Evolutionary conservation across 1,140 invertebrate genomes (phyloP), one percentile per base, ranked within the genome.

Genomic region (Drosophila kurseongensis): DNA sequence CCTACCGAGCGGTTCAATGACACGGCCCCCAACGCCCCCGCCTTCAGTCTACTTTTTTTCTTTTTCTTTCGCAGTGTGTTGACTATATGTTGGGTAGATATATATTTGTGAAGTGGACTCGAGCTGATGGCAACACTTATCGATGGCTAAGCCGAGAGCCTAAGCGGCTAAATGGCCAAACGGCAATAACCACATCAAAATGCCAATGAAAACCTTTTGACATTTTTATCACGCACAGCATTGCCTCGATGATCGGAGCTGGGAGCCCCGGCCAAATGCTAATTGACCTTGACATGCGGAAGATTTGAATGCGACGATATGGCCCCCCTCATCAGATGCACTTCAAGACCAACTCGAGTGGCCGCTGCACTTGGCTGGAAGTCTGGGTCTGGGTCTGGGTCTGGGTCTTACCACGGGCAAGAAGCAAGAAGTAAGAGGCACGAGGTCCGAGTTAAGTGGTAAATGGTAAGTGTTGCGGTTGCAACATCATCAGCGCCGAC

Each of bases 241-340:
- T 40, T 40, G 29, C 12, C 65, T 7, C 10, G 16, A 48, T 36
- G 32, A 61, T 69, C 32, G 41, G 10, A 38, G 14, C 40, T 47
- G 23, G 35, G 35, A 65, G 36, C 42, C 66, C 40, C 60, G 45
- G 51, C 36, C 54, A 78, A 78, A 89, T 88, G 80, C 84, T 88
- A 88, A 88, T 88, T 88, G 84, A 88, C 84, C 84, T 88, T 88
- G 84, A 89, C 84, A 88, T 84, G 84, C 84, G 84, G 84, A 88
- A 88, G 84, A 89, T 88, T 73, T 80, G 81, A 80, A 68, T 80
- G 67, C 67, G 81, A 78, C 48, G 55, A 63, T 71, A 78, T 29
- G 32, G n/a, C 23, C 56, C 16, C 47, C 35, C 12, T 16, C 40
- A 42, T 58, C 62, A 32, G 61, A 55, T 84, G 81, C 78, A 86